phyloP scores from a whole-genome alignment of 2,888 invertebrate species.

The Cheilosia vulpina region DNA sequence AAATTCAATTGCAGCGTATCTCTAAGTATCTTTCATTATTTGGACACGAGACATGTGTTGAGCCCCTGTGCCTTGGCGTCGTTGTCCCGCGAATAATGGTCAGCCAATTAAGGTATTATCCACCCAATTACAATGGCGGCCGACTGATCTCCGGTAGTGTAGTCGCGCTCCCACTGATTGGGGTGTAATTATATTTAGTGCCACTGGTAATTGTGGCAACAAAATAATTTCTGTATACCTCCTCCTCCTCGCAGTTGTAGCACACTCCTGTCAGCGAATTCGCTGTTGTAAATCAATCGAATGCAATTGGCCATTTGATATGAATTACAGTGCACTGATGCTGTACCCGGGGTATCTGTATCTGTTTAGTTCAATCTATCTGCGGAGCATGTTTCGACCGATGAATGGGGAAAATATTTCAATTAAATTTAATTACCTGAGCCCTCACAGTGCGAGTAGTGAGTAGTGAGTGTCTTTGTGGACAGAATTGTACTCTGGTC shows the following conservation, averaged over 20 bases:
- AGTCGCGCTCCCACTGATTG: slow-evolving; percentile 59
- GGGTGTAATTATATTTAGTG: slow-evolving; percentile 74
- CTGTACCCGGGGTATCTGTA: slow-evolving; percentile 6
- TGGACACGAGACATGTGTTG: slow-evolving; percentile 72
- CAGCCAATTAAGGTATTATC: slow-evolving; percentile 75
- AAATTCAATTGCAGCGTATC: slow-evolving; percentile 62
- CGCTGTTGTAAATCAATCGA: slow-evolving; percentile 74
- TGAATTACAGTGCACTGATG: slow-evolving; percentile 46
- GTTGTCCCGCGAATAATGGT: slow-evolving; percentile 50
- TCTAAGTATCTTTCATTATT: slow-evolving; percentile 70
- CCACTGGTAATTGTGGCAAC: slow-evolving; percentile 73
- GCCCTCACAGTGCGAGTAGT: slow-evolving; percentile 10
- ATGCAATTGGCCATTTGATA: slow-evolving; percentile 70
- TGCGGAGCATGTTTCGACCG: slow-evolving; percentile 27
- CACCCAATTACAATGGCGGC: slow-evolving; percentile 61
- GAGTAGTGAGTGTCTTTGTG: slow-evolving; percentile 19
- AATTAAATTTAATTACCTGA: slow-evolving; percentile 75
- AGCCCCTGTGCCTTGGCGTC: slow-evolving; percentile 29
- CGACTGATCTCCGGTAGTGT: slow-evolving; percentile 44
- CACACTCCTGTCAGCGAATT: slow-evolving; percentile 54
- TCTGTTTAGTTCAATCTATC: slow-evolving; percentile 54
- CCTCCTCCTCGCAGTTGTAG: slow-evolving; percentile 28
- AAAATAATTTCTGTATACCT: slow-evolving; percentile 45
- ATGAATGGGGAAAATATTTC: slow-evolving; percentile 71
- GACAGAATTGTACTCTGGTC: slow-evolving; percentile 66